These are phyloP conservation scores for Cheilosia pagana DNA, from an alignment of 2,888 invertebrate species.

Conservation along the genomic window DNA sequence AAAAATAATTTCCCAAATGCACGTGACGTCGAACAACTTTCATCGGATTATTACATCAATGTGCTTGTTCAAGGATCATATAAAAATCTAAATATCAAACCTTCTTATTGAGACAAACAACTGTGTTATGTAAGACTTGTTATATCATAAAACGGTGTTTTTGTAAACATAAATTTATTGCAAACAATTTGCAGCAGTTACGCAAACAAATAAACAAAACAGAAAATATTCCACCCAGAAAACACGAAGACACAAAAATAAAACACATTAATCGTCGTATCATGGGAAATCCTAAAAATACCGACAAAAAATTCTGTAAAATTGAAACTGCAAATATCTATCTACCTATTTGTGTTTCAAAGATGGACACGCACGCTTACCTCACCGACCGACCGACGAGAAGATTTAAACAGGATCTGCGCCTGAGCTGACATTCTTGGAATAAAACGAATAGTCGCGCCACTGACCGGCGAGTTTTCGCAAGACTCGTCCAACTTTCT, in stretches of 20 bases:
- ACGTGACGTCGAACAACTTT: no score
- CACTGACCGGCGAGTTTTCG: background rate
- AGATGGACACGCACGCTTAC: conserved; percentile 17
- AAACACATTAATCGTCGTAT: background rate
- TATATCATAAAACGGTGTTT: no score
- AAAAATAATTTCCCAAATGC: no score
- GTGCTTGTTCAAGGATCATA: no score
- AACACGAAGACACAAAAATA: background rate
- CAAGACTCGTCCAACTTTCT: conserved; percentile 18
- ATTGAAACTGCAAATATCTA: no score
- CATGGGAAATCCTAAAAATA: background rate
- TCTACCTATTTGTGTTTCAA: no score
- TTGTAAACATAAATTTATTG: background rate
- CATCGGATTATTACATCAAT: no score
- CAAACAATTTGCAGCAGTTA: background rate
- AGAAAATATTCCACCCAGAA: conserved; percentile 1
- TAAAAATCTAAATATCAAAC: no score
- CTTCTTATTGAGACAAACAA: no score
- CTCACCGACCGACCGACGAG: background rate
- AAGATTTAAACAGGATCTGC: conserved; percentile 38
- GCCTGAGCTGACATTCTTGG: conserved; percentile 45
- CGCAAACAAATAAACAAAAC: background rate
- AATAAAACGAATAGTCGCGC: conserved; percentile 13
- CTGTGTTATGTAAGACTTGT: no score
- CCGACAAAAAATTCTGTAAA: background rate